Percentiles rank a stretch among this genome's conserved stretches.
Conservation (phyloP, 1,140 invertebrate species). For the Ips typographus region DNA sequence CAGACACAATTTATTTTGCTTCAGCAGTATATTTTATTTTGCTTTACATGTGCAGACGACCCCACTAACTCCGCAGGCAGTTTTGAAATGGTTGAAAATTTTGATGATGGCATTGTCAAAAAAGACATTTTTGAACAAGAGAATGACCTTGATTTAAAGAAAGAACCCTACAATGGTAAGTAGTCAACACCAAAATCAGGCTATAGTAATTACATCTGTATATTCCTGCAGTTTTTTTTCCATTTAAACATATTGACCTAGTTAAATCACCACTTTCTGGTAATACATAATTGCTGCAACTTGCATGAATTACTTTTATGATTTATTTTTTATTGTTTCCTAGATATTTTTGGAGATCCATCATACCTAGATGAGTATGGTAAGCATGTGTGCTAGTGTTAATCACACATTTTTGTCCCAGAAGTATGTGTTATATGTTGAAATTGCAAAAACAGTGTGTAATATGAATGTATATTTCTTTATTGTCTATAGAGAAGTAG, state of each 20-base stretch:
- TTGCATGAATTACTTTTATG: not conserved
- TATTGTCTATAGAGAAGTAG: too few relatives aligned
- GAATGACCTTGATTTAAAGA: constrained; percentile 34
- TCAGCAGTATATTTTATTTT: constrained; percentile 37
- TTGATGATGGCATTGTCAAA: constrained; percentile 51
- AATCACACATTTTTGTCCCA: too few relatives aligned
- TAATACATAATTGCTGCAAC: not conserved
- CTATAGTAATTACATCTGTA: constrained; percentile 13
- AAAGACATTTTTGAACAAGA: constrained; percentile 27
- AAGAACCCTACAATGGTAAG: constrained; percentile 47
- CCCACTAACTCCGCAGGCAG: constrained; percentile 57
- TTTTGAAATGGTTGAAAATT: constrained; percentile 62
- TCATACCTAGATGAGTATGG: not conserved
- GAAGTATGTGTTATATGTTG: too few relatives aligned
- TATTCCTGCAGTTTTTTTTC: not conserved
- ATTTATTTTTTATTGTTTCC: constrained; percentile 10
- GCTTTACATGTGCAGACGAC: constrained; percentile 54
- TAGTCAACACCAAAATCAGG: too few relatives aligned
- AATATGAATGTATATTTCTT: too few relatives aligned
- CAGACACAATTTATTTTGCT: constrained; percentile 7
- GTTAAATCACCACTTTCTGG: not conserved
- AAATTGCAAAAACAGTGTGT: too few relatives aligned
- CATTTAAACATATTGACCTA: not conserved
- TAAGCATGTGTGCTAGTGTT: constrained; percentile 7
- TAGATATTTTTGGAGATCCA: constrained; percentile 11